Evolutionary conservation across 2,113 vertebrate species (phyloP).

Genomic region (Brachyistius frenatus): DNA sequence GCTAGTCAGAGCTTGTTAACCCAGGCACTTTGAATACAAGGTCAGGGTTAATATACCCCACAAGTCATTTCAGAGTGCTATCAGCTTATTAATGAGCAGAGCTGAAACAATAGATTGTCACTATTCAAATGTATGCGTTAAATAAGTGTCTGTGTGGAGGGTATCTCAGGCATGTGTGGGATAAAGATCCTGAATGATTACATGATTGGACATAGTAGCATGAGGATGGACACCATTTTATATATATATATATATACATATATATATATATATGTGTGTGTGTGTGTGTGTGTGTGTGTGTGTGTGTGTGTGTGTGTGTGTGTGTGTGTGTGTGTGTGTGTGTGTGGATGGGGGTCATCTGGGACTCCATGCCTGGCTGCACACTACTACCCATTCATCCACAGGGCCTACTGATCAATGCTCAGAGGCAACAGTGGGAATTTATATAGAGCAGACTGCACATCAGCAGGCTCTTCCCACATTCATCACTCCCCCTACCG

Average conservation of each 20-base stretch:
- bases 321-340: conserved; percentile 28
- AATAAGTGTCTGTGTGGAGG: conserved; percentile 20
- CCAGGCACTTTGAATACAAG: conserved; percentile 51
- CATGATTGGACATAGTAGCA: neutral
- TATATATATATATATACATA: too few relatives aligned
- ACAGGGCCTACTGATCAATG: conserved; percentile 52
- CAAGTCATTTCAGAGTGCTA: conserved; percentile 26
- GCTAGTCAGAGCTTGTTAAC: conserved; percentile 63
- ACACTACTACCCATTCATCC: conserved; percentile 54
- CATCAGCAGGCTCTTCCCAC: conserved; percentile 35
- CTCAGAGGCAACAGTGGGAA: conserved; percentile 35
- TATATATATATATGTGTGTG: neutral
- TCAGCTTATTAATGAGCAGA: conserved; percentile 38
- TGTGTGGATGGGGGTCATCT: conserved; percentile 31
- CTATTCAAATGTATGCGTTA: conserved; percentile 16
- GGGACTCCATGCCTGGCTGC: conserved; percentile 58
- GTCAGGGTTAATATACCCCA: conserved; percentile 62
- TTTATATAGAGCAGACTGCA: conserved; percentile 8
- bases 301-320: neutral
- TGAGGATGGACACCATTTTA: conserved; percentile 12
- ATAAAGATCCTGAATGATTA: neutral
- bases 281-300: neutral
- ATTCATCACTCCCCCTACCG: conserved; percentile 36
- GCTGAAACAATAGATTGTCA: conserved; percentile 37
- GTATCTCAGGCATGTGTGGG: neutral